phyloP scores from a whole-genome alignment of 2,113 vertebrate species.

The Gymnarchus niloticus region DNA sequence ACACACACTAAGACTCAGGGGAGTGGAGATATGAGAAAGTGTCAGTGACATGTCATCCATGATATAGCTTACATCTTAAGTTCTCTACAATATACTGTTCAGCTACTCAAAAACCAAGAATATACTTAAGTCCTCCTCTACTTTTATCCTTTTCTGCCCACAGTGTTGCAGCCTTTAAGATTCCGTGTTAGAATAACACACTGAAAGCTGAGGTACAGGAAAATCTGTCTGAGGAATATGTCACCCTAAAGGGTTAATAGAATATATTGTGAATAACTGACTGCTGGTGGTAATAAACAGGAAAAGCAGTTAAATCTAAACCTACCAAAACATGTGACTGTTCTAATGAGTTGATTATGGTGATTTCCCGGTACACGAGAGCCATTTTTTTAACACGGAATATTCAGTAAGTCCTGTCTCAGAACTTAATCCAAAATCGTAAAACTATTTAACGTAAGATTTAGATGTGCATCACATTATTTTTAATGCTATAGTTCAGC shows the following conservation, averaged over 20 bases:
- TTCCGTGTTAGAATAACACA: not conserved
- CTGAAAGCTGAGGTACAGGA: not conserved
- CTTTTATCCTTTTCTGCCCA: not conserved
- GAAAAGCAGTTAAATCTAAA: constrained; percentile 4
- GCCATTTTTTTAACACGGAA: not conserved
- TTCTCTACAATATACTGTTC: not conserved
- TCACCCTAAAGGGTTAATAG: constrained; percentile 7
- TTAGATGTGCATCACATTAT: not conserved
- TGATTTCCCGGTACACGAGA: not conserved
- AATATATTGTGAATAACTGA: not conserved
- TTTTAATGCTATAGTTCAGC: not conserved
- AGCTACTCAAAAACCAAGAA: not conserved
- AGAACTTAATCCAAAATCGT: not conserved
- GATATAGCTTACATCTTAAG: not conserved
- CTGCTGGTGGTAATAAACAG: not conserved
- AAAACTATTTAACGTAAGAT: not conserved
- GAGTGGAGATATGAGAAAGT: not conserved
- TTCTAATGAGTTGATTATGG: constrained; percentile 7
- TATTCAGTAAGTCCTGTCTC: not conserved
- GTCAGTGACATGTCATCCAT: not conserved
- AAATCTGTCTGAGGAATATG: not conserved
- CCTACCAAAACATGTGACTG: not conserved
- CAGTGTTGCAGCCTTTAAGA: not conserved
- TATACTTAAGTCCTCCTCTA: not conserved
- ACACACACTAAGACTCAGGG: not conserved